Conservation (phyloP, 2,888 invertebrate species). For the Oasisia sp. region DNA sequence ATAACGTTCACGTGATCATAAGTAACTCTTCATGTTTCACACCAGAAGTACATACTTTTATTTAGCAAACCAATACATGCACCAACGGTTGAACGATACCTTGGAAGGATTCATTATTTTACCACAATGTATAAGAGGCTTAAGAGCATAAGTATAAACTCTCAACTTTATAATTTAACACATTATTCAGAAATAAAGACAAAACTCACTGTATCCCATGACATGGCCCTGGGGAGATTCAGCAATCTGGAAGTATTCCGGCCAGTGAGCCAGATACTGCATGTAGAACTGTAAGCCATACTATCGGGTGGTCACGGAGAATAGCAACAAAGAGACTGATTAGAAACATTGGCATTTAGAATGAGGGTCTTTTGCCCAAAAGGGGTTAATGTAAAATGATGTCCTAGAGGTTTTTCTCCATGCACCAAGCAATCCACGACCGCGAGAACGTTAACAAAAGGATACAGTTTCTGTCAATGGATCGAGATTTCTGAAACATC, state of each 20-base stretch:
- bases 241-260: constrained; percentile 97
- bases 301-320: constrained; percentile 48
- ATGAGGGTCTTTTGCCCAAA: neutral
- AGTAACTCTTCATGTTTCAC: neutral
- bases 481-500: constrained; percentile 85
- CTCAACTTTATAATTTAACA: neutral
- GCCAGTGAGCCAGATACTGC: constrained; percentile 97
- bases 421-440: neutral
- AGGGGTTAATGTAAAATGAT: no score
- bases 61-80: neutral
- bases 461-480: constrained; percentile 92
- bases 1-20: no score
- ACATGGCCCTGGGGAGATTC: constrained; percentile 96
- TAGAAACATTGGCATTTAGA: no score
- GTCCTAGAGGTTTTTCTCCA: no score
- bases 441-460: constrained; percentile 42
- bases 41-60: neutral
- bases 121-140: neutral
- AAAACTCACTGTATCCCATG: constrained; percentile 95
- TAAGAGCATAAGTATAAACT: neutral
- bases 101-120: neutral
- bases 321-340: neutral
- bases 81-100: neutral
- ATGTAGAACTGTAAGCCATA: constrained; percentile 83
- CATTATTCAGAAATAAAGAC: neutral